These are phyloP conservation scores for Zootoca vivipara DNA, from an alignment of 2,113 vertebrate genomes.

Conservation along the genomic window DNA sequence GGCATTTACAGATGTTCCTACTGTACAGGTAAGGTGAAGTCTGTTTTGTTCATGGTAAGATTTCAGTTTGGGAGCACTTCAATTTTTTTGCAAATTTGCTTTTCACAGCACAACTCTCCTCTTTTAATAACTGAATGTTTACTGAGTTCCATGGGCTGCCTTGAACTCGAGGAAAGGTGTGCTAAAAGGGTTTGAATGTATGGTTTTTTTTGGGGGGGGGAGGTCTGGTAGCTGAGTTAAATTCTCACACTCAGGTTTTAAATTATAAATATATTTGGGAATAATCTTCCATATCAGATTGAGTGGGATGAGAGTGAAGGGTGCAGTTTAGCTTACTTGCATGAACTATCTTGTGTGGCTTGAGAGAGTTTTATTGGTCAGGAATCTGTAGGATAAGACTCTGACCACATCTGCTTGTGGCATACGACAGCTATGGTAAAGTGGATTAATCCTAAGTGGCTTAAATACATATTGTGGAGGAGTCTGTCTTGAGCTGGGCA, in stretches of 20 bases:
- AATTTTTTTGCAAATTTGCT: not conserved
- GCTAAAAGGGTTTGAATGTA: not conserved
- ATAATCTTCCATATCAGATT: not conserved
- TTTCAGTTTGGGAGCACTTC: not conserved
- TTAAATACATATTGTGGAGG: not conserved
- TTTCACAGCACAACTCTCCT: not conserved
- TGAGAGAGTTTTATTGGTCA: not conserved
- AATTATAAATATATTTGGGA: not conserved
- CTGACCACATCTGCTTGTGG: slow-evolving; percentile 9
- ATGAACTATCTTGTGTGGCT: not conserved
- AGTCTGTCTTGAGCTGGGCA: not conserved
- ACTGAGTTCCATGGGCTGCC: not conserved
- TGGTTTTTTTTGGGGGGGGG: not conserved
- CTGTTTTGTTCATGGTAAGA: too few relatives aligned
- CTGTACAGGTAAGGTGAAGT: slow-evolving; percentile 83
- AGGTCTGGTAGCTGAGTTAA: not conserved
- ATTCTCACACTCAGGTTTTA: not conserved
- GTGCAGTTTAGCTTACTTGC: not conserved
- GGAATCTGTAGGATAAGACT: not conserved
- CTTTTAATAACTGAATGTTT: not conserved
- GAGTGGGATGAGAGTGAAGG: too few relatives aligned
- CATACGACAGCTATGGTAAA: slow-evolving; percentile 1
- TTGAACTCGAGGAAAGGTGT: not conserved
- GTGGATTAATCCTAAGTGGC: slow-evolving; percentile 14
- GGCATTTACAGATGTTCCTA: slow-evolving; percentile 93